Evolutionary conservation across 2,888 invertebrate species (phyloP).

Genomic region (Labia minor): DNA sequence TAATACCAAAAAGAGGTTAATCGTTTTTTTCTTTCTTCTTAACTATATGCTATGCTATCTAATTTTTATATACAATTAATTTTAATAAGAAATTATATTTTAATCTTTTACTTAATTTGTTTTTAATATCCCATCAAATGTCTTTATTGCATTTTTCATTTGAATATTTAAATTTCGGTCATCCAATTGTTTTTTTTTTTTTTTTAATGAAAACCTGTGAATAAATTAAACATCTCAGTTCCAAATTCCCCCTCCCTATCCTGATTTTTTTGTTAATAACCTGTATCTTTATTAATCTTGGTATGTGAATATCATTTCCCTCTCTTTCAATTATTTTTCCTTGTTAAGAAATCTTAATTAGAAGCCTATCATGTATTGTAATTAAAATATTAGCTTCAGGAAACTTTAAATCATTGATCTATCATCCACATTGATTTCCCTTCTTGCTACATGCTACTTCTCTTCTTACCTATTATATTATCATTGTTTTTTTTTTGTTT

Average conservation of each 20-base stretch:
- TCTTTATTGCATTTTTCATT: not conserved
- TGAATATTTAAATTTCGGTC: not conserved
- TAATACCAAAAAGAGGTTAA: too few species aligned
- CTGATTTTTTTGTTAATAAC: not conserved
- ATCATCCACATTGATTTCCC: not conserved
- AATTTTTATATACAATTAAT: too few species aligned
- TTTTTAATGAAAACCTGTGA: not conserved
- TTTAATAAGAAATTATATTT: not conserved
- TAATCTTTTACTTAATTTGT: not conserved
- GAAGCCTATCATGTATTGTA: not conserved
- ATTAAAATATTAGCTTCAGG: not conserved
- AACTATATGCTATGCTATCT: too few species aligned
- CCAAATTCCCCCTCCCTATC: not conserved
- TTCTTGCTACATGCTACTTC: not conserved
- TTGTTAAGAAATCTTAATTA: not conserved
- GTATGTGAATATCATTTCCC: too few species aligned
- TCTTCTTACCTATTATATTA: not conserved
- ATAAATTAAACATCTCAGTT: not conserved
- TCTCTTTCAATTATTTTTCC: too few species aligned
- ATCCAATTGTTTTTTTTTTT: not conserved
- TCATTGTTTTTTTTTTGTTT: not conserved
- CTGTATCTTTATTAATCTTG: not conserved
- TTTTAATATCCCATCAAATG: not conserved
- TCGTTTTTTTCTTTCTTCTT: too few species aligned
- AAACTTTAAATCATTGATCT: not conserved